Conservation (phyloP, 53 echinoderm and acorn worm genomes). For the Arbacia lixula region DNA sequence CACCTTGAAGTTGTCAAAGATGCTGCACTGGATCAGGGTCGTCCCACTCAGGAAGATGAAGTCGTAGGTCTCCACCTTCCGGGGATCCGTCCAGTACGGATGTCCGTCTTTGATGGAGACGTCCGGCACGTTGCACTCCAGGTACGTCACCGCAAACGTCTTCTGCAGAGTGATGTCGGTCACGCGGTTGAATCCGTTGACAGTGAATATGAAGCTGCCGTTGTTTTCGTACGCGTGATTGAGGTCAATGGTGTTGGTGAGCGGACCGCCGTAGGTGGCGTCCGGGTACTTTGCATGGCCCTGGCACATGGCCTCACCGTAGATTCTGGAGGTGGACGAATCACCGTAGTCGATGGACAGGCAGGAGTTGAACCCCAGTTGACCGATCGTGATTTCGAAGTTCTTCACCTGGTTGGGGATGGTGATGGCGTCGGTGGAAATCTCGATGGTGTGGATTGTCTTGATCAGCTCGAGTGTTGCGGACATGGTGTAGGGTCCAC, state of each 20-base stretch:
- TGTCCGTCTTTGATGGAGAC: conserved; percentile 71
- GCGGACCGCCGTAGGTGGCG: conserved; percentile 18
- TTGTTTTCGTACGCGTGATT: conserved; percentile 54
- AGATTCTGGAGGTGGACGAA: conserved; percentile 18
- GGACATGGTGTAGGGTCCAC: conserved; percentile 23
- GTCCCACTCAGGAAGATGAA: conserved; percentile 53
- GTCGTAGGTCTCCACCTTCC: conserved; percentile 39
- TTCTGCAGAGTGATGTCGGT: conserved; percentile 32
- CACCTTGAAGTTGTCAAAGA: conserved; percentile 51
- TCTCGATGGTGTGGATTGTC: conserved; percentile 1
- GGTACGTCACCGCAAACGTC: conserved; percentile 67
- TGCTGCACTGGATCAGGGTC: conserved; percentile 62
- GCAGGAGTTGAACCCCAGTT: conserved; percentile 69
- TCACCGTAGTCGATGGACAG: conserved; percentile 78
- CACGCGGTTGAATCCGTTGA: conserved; percentile 73
- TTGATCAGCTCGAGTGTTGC: conserved; percentile 11
- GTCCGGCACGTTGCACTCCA: conserved; percentile 63
- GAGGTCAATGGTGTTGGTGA: conserved; percentile 15
- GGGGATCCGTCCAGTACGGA: conserved; percentile 62
- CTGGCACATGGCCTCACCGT: conserved; percentile 54
- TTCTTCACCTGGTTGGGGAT: conserved; percentile 28
- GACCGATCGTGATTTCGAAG: conserved; percentile 47
- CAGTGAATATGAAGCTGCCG: conserved; percentile 56
- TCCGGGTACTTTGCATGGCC: conserved; percentile 38
- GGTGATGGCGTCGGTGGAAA: conserved; percentile 18